These are phyloP conservation scores for Siniperca knerii DNA, from an alignment of 2,113 vertebrate species.

Conservation along the genomic window DNA sequence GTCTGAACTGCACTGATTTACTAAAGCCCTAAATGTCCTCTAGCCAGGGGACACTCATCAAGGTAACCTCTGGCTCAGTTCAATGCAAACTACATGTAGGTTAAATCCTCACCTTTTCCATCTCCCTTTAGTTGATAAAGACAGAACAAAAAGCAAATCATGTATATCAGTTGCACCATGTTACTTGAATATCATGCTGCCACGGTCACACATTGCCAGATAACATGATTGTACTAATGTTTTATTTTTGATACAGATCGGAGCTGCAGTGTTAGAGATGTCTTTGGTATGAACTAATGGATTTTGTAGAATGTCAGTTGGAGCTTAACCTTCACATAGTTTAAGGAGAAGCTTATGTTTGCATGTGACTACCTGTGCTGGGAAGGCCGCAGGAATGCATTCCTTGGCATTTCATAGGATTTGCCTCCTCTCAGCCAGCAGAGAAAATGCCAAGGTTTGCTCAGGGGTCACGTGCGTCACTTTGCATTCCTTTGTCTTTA, in stretches of 20 bases:
- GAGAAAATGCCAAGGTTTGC: slow-evolving; percentile 44
- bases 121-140: slow-evolving; percentile 11
- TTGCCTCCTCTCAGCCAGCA: slow-evolving; percentile 30
- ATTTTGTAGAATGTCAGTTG: slow-evolving; percentile 12
- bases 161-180: not conserved
- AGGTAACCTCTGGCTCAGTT: slow-evolving; percentile 30
- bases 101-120: slow-evolving; percentile 19
- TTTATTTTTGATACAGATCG: not conserved
- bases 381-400: slow-evolving; percentile 46
- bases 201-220: not conserved
- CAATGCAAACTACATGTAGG: not conserved
- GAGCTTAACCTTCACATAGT: slow-evolving; percentile 24
- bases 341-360: slow-evolving; percentile 22
- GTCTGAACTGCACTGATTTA: slow-evolving; percentile 50
- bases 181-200: not conserved
- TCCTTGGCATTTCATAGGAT: slow-evolving; percentile 52
- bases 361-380: slow-evolving; percentile 26
- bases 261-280: not conserved
- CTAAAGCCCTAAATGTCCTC: slow-evolving; percentile 35
- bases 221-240: not conserved
- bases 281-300: not conserved
- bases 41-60: not conserved
- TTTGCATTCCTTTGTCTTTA: slow-evolving; percentile 54
- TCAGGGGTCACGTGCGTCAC: slow-evolving; percentile 44
- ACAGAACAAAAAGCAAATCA: not conserved